Evolutionary conservation across 2,888 invertebrate genomes (phyloP), one percentile per base, ranked within the genome.

Genomic region (Torymus tubicola): DNA sequence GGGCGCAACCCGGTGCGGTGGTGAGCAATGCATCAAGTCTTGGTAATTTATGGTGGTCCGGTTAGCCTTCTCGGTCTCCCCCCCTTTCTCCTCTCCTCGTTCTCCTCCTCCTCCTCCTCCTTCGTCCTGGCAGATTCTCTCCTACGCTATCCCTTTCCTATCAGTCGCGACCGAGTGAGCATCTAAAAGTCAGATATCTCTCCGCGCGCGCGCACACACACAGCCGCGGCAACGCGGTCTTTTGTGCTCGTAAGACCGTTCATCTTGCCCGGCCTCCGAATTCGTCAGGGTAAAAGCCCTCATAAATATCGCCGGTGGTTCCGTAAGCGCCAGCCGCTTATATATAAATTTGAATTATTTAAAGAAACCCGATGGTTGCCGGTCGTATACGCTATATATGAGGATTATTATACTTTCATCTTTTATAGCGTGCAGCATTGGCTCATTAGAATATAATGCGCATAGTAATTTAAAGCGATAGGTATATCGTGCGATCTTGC

Each of bases 121-220:
- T 64, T 16, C 21, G 31, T 21, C 3, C 42, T 16, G 42, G 14
- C 10, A 52, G 74, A 31, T 14, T 14, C 31, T n/a, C 65, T 16
- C 67, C 10, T 10, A 10, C 42, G 52, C 64, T 57, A 55, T 68
- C 53, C 60, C 68, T 57, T 50, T 68, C 75, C 68, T 61, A 42
- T 75, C 75, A 21, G 60, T 61, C 16, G 60, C 75, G 52, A 42
- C 13, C 67, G 67, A 58, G 58, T 53, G 24, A 68, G 71, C 71
- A 78, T 78, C 71, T 78, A 67, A 71, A 78, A 78, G 78, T 78
- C 78, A 71, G 78, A 78, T 78, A 70, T 60, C 71, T 72, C 58
- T 11, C 60, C 12, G 52, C n/a, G 61, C 12, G 42, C 5, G 8
- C 8, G 12, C 14, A 50, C 42, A 21, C 21, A 21, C 2, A 21